These are phyloP conservation scores for Champsocephalus esox DNA, from an alignment of 2,797 vertebrate species.

Conservation along the genomic window DNA sequence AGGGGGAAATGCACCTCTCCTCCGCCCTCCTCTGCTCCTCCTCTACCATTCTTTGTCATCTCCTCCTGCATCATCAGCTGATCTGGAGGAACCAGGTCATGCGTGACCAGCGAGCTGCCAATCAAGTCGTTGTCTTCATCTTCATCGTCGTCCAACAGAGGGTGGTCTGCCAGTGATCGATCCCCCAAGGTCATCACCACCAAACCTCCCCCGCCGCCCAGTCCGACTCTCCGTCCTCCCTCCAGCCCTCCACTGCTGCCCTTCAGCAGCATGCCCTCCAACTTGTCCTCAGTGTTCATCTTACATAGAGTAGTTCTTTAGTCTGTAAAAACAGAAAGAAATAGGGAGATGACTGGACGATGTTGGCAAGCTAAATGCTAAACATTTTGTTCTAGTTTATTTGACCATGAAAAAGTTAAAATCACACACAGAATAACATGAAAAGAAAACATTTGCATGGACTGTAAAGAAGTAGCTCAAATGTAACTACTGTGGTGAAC, in stretches of 20 bases:
- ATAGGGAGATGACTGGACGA: not conserved
- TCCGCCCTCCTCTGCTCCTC: slow-evolving; percentile 73
- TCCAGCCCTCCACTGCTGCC: slow-evolving; percentile 90
- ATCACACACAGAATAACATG: not conserved
- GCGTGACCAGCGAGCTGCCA: slow-evolving; percentile 90
- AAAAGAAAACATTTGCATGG: not conserved
- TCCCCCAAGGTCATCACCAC: slow-evolving; percentile 92
- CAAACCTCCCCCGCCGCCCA: slow-evolving; percentile 74
- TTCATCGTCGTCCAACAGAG: slow-evolving; percentile 88
- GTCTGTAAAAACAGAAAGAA: slow-evolving; percentile 35
- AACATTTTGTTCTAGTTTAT: not conserved
- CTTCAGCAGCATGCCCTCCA: slow-evolving; percentile 98
- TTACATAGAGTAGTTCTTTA: slow-evolving; percentile 76
- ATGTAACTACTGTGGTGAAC: not conserved
- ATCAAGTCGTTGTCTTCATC: slow-evolving; percentile 89
- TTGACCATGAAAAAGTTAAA: not conserved
- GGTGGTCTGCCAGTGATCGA: slow-evolving; percentile 91
- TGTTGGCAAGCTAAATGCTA: not conserved
- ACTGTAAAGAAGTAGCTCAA: not conserved
- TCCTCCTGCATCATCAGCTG: slow-evolving; percentile 99
- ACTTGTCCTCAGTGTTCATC: slow-evolving; percentile 98
- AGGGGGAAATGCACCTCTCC: slow-evolving; percentile 87
- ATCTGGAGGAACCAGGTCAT: slow-evolving; percentile 95
- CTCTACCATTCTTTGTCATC: slow-evolving; percentile 90
- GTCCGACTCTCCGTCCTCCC: slow-evolving; percentile 77